Conservation (phyloP, 2,113 vertebrate species). For the Cygnus buccinator region DNA sequence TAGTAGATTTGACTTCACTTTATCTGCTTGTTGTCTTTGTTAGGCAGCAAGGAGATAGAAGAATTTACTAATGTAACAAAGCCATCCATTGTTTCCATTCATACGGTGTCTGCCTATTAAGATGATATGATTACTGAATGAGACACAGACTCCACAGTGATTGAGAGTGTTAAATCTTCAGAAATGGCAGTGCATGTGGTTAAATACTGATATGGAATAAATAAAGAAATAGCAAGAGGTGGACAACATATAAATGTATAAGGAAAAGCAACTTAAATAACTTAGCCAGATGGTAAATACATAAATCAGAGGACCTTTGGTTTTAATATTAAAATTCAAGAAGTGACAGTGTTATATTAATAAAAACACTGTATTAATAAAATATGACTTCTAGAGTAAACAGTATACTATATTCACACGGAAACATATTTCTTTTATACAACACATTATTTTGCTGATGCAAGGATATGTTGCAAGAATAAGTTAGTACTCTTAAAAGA, state of each 20-base stretch:
- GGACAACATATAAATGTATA: slow-evolving; percentile 79
- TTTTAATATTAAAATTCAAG: slow-evolving; percentile 75
- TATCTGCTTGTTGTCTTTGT: slow-evolving; percentile 39
- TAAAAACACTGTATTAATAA: slow-evolving; percentile 78
- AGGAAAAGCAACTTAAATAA: slow-evolving; percentile 79
- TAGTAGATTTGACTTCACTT: slow-evolving; percentile 20
- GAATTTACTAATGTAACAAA: slow-evolving; percentile 36
- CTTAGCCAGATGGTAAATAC: slow-evolving; percentile 75
- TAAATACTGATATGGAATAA: slow-evolving; percentile 78
- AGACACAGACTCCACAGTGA: slow-evolving; percentile 74
- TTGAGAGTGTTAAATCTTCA: slow-evolving; percentile 74
- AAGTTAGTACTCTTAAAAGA: slow-evolving; percentile 66
- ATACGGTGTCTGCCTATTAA: slow-evolving; percentile 70
- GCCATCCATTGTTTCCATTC: slow-evolving; percentile 70
- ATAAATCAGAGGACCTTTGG: slow-evolving; percentile 74
- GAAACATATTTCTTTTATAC: slow-evolving; percentile 74
- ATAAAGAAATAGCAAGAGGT: slow-evolving; percentile 78
- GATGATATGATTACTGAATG: slow-evolving; percentile 76
- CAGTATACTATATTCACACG: slow-evolving; percentile 61
- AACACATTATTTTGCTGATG: slow-evolving; percentile 71
- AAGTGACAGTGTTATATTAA: slow-evolving; percentile 75
- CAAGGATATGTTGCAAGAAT: slow-evolving; percentile 66
- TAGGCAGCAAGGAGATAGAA: background rate
- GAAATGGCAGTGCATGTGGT: slow-evolving; percentile 75
- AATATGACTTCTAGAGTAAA: slow-evolving; percentile 75